These are phyloP conservation scores for Fukomys damarensis DNA, from an alignment of 2,113 vertebrate genomes.

Conservation along the genomic window DNA sequence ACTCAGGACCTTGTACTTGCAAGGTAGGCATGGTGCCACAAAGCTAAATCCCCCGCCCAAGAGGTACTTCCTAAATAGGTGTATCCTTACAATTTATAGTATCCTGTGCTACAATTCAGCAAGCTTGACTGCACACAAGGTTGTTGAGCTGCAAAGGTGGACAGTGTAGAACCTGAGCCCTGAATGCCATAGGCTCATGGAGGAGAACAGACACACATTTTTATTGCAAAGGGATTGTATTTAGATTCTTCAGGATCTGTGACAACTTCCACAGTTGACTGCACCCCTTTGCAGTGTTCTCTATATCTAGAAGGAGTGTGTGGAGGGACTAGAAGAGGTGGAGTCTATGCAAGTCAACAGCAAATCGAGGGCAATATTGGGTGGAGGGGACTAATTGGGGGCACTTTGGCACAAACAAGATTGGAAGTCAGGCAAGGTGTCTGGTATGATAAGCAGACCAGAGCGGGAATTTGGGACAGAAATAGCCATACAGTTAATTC, in stretches of 20 bases:
- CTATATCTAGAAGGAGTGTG: not conserved
- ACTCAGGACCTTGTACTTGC: too few species aligned
- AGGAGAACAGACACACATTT: not conserved
- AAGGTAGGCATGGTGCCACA: too few species aligned
- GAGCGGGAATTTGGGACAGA: constrained; percentile 60
- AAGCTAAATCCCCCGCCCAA: too few species aligned
- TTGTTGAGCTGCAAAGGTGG: not conserved
- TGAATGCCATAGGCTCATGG: not conserved
- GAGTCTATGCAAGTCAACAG: constrained; percentile 35
- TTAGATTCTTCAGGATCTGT: not conserved
- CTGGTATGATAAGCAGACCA: constrained; percentile 72
- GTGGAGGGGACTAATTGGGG: constrained; percentile 28
- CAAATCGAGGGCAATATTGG: constrained; percentile 5
- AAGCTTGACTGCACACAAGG: not conserved
- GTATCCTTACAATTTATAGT: not conserved
- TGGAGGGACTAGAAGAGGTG: not conserved
- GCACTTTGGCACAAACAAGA: constrained; percentile 56
- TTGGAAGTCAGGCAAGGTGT: constrained; percentile 76
- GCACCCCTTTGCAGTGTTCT: not conserved
- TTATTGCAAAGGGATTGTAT: not conserved
- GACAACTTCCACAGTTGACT: not conserved
- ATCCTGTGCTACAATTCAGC: not conserved
- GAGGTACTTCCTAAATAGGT: too few species aligned
- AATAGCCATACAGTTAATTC: not conserved
- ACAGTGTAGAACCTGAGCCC: not conserved